Conservation (phyloP, 2,113 vertebrate species). For the Gyps fulvus region DNA sequence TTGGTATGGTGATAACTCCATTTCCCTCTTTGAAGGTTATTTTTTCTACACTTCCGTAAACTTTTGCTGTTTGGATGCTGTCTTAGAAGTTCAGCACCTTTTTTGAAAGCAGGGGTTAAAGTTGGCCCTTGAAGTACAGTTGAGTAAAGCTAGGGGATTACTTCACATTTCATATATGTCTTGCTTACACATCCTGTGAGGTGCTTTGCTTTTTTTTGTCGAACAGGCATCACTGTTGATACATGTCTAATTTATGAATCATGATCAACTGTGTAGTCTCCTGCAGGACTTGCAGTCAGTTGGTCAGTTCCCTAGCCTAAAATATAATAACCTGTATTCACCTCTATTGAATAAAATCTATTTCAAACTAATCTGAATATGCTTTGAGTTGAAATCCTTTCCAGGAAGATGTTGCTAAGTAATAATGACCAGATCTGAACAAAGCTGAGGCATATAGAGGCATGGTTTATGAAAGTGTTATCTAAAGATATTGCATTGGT, state of each 20-base stretch:
- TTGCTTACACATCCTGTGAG: background rate
- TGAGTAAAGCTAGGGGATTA: background rate
- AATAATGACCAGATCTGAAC: background rate
- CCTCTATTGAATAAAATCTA: background rate
- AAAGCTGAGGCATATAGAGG: background rate
- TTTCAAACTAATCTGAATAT: background rate
- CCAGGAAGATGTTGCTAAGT: background rate
- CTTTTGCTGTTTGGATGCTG: background rate
- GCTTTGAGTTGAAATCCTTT: background rate
- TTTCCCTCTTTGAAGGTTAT: background rate
- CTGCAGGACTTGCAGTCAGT: background rate
- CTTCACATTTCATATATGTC: background rate
- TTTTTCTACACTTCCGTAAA: background rate
- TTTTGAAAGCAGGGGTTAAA: background rate
- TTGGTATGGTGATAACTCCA: background rate
- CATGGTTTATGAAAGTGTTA: background rate
- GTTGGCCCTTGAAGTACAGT: background rate
- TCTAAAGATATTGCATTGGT: rapidly evolving
- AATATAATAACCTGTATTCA: background rate
- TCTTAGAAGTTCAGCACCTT: background rate
- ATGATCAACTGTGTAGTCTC: background rate
- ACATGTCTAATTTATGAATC: background rate
- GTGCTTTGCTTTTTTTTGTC: background rate
- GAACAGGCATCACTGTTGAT: background rate
- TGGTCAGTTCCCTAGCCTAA: background rate